These are phyloP conservation scores for Dione vanillae DNA, from an alignment of 2,888 invertebrate genomes.

Conservation along the genomic window DNA sequence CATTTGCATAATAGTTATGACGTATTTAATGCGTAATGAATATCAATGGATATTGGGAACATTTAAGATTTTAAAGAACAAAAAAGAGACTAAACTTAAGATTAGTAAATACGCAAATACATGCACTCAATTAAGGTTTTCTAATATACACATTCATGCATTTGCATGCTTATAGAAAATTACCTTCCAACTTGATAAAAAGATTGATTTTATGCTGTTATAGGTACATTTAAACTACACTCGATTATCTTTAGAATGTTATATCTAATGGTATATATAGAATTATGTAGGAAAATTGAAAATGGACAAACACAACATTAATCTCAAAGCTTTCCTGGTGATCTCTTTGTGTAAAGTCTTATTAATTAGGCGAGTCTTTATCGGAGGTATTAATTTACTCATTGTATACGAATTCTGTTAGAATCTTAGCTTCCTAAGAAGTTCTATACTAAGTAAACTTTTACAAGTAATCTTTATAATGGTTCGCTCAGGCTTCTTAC, in stretches of 20 bases:
- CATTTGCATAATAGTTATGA: background rate
- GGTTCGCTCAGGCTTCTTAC: background rate
- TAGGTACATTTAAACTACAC: no score
- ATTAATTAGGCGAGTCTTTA: background rate
- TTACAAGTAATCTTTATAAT: conserved; percentile 14
- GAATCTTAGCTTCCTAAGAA: background rate
- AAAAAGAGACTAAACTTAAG: no score
- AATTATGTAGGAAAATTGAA: background rate
- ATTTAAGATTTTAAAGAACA: no score
- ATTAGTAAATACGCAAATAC: no score
- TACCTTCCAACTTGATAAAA: no score
- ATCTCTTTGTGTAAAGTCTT: background rate
- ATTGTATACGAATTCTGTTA: conserved; percentile 8
- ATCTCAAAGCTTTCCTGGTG: background rate
- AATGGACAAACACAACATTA: background rate
- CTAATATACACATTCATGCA: no score
- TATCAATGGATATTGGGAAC: no score
- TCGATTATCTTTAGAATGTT: no score
- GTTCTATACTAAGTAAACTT: background rate
- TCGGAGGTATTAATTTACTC: background rate
- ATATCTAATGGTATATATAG: background rate
- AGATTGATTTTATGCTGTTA: no score
- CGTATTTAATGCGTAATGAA: background rate
- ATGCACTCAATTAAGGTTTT: no score
- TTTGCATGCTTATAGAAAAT: no score